Evolutionary conservation across 2,797 vertebrate species (phyloP), one percentile per base, ranked within the genome.

Genomic region (Muraenolepis orangiensis): DNA sequence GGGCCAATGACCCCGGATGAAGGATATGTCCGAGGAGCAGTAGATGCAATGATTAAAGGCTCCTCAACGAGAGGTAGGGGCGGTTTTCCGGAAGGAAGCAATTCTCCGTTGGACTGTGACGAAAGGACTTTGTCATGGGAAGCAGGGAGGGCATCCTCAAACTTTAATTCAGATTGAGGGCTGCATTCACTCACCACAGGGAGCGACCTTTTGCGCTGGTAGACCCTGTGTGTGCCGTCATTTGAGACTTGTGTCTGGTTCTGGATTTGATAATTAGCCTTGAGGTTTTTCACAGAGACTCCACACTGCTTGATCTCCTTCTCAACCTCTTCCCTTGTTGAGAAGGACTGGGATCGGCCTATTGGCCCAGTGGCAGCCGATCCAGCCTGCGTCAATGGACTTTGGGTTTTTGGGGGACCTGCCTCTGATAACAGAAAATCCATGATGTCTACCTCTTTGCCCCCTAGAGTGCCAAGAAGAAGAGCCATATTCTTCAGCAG

Each of bases 271-370:
- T 97, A 99, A 87, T 95, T 95, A 72, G 96, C 96, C 73, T 97
- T 96, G 66, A 99, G 94, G 80, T 93, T 97, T 86, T 93, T 95
- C 69, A 99, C 97, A 0, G 97, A 99, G 72, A 99, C 96, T 0
- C 97, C 97, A 36, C 92, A 98, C 81, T 96, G 96, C 79, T 95
- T 92, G 80, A 99, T 96, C 91, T 99, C 98, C 0, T 92, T 94
- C 76, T 91, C 95, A 73, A 96, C 95, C 0, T 97, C 96, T 51
- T 97, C 96, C 77, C 94, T 94, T 72, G 94, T 96, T 78, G 95
- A 96, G 85, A 97, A 97, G 10, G 96, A 95, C 78, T 96, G 95
- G 12, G 95, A 97, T n/a, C 96, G 90, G 13, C 93, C 95, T 6
- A 96, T 94, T 72, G 88, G 85, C 30, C 88, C 89, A 7, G 82